A percentile compares a stretch with the other conserved stretches of the same genome.
Evolutionary conservation across 2,888 invertebrate species (phyloP).

Genomic region (Pyrrhosoma nymphula): DNA sequence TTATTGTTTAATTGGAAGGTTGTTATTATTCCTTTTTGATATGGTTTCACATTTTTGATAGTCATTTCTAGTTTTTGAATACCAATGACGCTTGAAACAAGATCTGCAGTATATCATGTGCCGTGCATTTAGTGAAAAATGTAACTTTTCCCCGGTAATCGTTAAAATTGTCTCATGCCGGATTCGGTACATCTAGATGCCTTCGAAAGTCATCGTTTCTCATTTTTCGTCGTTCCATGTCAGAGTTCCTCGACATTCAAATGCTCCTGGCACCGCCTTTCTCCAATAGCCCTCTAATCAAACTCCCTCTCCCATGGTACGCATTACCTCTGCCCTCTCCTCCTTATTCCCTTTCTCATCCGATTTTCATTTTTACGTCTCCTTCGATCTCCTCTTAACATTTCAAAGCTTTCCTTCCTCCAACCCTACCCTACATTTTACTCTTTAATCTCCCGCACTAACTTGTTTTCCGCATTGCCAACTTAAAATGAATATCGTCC

Average conservation of each 20-base stretch:
- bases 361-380: neutral
- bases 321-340: neutral
- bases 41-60: no score
- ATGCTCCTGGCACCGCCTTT: slow-evolving; percentile 33
- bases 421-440: neutral
- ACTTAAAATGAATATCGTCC: neutral
- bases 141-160: neutral
- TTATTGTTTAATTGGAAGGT: no score
- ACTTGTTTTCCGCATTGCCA: neutral
- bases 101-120: neutral
- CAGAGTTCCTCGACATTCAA: neutral
- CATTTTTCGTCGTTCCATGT: neutral
- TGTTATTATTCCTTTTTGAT: no score
- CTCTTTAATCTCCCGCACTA: neutral
- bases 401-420: neutral
- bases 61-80: no score
- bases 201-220: neutral
- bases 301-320: neutral
- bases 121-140: neutral
- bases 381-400: neutral
- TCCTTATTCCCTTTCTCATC: neutral
- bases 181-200: neutral
- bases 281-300: neutral
- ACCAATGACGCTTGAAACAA: neutral
- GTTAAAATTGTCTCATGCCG: neutral